These are phyloP conservation scores for Eupleurogrammus muticus DNA, from an alignment of 2,797 vertebrate genomes.

Conservation along the genomic window DNA sequence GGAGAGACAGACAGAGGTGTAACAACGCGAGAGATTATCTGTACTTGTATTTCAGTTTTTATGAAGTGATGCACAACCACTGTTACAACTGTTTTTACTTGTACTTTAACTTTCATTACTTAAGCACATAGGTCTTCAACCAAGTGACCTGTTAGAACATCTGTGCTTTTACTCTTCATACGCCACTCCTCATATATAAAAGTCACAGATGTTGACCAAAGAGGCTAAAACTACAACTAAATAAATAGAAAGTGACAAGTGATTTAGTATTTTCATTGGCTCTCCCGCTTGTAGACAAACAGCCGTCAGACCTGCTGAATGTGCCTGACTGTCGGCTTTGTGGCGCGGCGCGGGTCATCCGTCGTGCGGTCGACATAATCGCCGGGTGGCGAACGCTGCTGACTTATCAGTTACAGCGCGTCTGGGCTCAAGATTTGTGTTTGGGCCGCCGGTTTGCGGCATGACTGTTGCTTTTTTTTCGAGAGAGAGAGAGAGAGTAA, in stretches of 20 bases:
- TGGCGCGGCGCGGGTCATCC: constrained; percentile 35
- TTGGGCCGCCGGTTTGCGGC: constrained; percentile 21
- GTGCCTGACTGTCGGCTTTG: constrained; percentile 40
- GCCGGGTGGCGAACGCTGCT: constrained; percentile 46
- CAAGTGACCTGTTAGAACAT: too few relatives aligned
- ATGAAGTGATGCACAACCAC: too few relatives aligned
- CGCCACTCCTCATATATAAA: background rate
- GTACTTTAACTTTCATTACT: too few relatives aligned
- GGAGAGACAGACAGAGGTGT: too few relatives aligned
- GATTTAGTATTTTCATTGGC: background rate
- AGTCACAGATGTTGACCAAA: background rate
- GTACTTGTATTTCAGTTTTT: too few relatives aligned
- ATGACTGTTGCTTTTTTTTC: constrained; percentile 43
- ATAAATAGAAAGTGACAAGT: background rate
- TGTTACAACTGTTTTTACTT: too few relatives aligned
- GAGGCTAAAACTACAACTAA: background rate
- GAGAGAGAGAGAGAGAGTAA: background rate
- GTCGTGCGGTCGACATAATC: constrained; percentile 52
- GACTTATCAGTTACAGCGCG: constrained; percentile 40
- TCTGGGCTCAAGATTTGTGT: constrained; percentile 52
- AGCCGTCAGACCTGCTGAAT: constrained; percentile 30
- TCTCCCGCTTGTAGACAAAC: constrained; percentile 13
- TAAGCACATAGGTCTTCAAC: too few relatives aligned
- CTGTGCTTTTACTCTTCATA: too few relatives aligned
- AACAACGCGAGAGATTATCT: too few relatives aligned